Evolutionary conservation across 2,113 vertebrate species (phyloP), one percentile per base, ranked within the genome.

Genomic region (Nannobrachium achirus): DNA sequence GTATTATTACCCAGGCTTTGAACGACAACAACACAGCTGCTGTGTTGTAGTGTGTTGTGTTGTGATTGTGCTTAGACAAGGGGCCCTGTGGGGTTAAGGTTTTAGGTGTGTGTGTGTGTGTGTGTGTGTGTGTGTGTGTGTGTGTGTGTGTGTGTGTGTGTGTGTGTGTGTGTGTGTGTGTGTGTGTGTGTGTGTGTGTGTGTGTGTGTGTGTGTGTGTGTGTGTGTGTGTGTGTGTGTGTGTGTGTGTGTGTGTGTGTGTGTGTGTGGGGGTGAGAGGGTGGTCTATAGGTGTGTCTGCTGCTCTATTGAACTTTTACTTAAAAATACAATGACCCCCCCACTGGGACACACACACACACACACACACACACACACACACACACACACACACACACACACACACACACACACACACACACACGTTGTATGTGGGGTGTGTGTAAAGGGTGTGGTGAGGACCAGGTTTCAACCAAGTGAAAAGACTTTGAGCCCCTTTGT

Each of bases 261-360:
- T 56, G 68, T 75, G 49, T 66, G 20, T 8, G 63, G 40, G 62
- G 16, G 73, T 14, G 73, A 33, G 52, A 63, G 69, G 68, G n/a
- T n/a, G 55, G n/a, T 25, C 69, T 19, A 53, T 70, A 75, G 80
- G 71, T 57, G 69, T 73, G 73, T 19, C 74, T 63, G 56, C 52
- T 68, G 73, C 58, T 72, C 70, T 69, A 75, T 87, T 85, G 72
- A 77, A 52, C 46, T 79, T 76, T 75, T 45, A 63, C 66, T 42
- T 0, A 5, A 58, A 78, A 75, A 64, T 20, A 79, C 66, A 84
- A 84, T 72, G 41, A 71, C 49, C 13, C 39, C 33, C 64, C 65
- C 53, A 75, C 49, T 72, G 67, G 66, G 52, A 62, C 42, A 49
- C 68, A 18, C 60, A 49, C 61, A 16, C 61, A 11, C 61, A 16